These are phyloP conservation scores for Protaetia brevitarsis DNA, from an alignment of 1,140 invertebrate species.

Conservation along the genomic window DNA sequence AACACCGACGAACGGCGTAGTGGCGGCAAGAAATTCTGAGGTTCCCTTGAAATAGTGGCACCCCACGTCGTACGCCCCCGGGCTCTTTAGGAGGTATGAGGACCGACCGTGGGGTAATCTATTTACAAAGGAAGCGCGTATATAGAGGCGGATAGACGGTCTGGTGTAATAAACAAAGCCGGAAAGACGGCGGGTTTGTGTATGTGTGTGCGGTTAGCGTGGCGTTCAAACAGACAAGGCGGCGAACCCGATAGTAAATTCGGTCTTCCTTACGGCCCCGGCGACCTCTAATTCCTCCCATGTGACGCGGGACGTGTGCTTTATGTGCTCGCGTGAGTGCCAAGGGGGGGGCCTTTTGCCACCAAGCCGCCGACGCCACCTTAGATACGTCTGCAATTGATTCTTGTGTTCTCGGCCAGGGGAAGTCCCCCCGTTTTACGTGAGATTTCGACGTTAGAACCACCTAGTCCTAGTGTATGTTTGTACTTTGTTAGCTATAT, in stretches of 20 bases:
- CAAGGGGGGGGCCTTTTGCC: background rate
- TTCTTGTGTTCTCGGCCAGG: conserved; percentile 28
- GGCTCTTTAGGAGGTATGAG: too few species aligned
- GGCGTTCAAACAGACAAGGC: conserved; percentile 37
- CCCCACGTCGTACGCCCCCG: too few species aligned
- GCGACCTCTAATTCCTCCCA: conserved; percentile 45
- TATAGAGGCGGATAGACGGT: background rate
- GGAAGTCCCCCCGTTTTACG: background rate
- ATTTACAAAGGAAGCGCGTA: conserved; percentile 17
- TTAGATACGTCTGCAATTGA: conserved; percentile 42
- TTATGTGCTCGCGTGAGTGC: conserved; percentile 45
- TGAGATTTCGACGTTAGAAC: too few species aligned
- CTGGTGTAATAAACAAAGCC: conserved; percentile 19
- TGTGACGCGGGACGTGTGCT: conserved; percentile 43
- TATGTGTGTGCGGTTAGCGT: conserved; percentile 30
- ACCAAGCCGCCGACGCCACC: conserved; percentile 12
- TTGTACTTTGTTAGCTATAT: too few species aligned
- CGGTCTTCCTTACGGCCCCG: conserved; percentile 43
- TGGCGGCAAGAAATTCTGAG: too few species aligned
- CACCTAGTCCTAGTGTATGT: too few species aligned
- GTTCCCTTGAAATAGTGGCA: too few species aligned
- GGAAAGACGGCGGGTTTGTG: background rate
- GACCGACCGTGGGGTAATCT: conserved; percentile 23
- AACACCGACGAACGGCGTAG: too few species aligned
- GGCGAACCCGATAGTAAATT: conserved; percentile 42